These are phyloP conservation scores for Saccostrea echinata DNA, from an alignment of 1,140 invertebrate species.

Conservation along the genomic window DNA sequence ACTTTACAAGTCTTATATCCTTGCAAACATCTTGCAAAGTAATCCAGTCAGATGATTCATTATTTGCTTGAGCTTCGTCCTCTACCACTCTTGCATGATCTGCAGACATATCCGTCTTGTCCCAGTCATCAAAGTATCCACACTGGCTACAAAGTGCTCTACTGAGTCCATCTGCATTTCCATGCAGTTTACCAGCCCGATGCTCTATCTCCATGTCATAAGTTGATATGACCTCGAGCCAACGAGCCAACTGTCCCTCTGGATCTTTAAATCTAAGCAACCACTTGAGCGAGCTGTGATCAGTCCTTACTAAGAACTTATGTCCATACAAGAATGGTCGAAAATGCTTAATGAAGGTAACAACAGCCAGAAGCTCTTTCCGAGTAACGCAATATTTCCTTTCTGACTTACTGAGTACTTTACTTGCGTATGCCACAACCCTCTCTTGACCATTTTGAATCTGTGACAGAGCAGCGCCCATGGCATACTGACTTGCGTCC, in stretches of 20 bases:
- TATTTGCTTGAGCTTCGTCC: background rate
- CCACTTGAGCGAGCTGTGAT: slow-evolving; percentile 63
- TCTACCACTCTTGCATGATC: background rate
- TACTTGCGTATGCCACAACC: slow-evolving; percentile 50
- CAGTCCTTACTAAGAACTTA: slow-evolving; percentile 58
- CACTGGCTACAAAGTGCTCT: slow-evolving; percentile 42
- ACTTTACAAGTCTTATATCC: slow-evolving; percentile 16
- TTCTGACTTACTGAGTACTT: slow-evolving; percentile 41
- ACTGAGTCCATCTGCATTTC: slow-evolving; percentile 65
- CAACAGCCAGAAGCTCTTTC: slow-evolving; percentile 60
- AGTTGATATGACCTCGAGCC: slow-evolving; percentile 59
- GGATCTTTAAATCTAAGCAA: slow-evolving; percentile 60
- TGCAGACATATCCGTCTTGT: background rate
- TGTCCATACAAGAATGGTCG: slow-evolving; percentile 58
- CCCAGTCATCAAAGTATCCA: background rate
- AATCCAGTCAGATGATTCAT: background rate
- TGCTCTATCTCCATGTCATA: slow-evolving; percentile 67
- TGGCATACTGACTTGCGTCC: slow-evolving; percentile 77
- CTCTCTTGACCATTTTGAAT: slow-evolving; percentile 60
- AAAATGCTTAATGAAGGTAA: slow-evolving; percentile 47
- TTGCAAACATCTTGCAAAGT: background rate
- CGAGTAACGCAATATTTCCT: slow-evolving; percentile 52
- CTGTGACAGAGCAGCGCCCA: slow-evolving; percentile 78
- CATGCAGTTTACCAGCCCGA: slow-evolving; percentile 59
- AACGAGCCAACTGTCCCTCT: slow-evolving; percentile 63